These are phyloP conservation scores for Scophthalmus maximus DNA, from an alignment of 2,113 vertebrate genomes.

Conservation along the genomic window DNA sequence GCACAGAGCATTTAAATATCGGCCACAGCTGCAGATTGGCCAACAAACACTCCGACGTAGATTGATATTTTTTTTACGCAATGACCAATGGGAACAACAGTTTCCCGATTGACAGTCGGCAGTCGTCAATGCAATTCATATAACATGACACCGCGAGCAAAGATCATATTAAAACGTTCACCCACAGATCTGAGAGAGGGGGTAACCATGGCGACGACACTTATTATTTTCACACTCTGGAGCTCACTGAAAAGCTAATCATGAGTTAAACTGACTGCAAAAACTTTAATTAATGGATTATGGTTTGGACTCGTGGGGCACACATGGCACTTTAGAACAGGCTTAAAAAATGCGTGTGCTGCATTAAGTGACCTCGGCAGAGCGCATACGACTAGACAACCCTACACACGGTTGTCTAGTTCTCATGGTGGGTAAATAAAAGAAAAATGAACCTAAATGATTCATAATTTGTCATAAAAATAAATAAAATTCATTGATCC, in stretches of 20 bases:
- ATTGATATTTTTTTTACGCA: not conserved
- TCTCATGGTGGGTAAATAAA: not conserved
- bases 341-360: not conserved
- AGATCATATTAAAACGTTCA: not conserved
- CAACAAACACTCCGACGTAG: not conserved
- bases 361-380: not conserved
- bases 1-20: slow-evolving; percentile 12
- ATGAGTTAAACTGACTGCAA: not conserved
- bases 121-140: not conserved
- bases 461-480: no score
- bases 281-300: not conserved
- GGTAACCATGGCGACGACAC: not conserved
- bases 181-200: not conserved
- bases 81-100: not conserved
- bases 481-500: no score
- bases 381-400: not conserved
- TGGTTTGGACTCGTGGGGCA: not conserved
- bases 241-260: not conserved
- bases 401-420: not conserved
- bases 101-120: not conserved
- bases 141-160: not conserved
- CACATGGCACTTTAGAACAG: not conserved
- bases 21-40: not conserved
- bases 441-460: no score
- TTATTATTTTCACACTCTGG: not conserved